Evolutionary conservation across 2,797 vertebrate species (phyloP).

Genomic region (Lemur catta): DNA sequence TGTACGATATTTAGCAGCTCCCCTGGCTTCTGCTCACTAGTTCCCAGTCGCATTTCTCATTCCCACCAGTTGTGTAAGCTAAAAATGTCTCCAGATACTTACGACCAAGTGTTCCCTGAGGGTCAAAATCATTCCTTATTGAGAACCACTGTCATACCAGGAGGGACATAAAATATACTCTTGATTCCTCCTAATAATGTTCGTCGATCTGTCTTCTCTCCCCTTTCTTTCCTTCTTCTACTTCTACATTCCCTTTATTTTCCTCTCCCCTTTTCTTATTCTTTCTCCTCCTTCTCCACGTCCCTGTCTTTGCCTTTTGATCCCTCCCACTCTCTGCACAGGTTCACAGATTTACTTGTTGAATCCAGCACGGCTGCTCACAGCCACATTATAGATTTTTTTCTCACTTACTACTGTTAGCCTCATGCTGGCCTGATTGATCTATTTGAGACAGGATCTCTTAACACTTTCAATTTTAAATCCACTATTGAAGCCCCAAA

Average conservation of each 20-base stretch:
- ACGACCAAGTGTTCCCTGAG: not conserved
- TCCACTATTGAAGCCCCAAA: not conserved
- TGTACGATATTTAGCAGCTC: not conserved
- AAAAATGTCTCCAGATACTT: not conserved
- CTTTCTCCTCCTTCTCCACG: not conserved
- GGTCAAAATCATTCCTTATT: not conserved
- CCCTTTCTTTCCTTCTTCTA: not conserved
- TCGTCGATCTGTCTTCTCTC: accelerated
- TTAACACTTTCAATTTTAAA: not conserved
- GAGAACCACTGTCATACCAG: not conserved
- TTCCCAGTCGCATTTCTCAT: not conserved
- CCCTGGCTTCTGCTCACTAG: not conserved
- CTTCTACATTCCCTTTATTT: not conserved
- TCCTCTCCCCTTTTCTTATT: not conserved
- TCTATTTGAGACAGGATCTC: not conserved
- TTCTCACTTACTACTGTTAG: not conserved
- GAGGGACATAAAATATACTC: not conserved
- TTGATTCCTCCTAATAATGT: not conserved
- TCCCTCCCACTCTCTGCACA: not conserved
- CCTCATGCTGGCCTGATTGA: not conserved
- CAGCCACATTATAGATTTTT: not conserved
- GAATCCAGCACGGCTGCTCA: not conserved
- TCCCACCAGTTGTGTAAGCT: not conserved
- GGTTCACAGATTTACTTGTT: not conserved
- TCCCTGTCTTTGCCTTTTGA: not conserved